These are phyloP conservation scores for Orientallactaga sibirica DNA, from an alignment of 2,797 vertebrate genomes.

Conservation along the genomic window DNA sequence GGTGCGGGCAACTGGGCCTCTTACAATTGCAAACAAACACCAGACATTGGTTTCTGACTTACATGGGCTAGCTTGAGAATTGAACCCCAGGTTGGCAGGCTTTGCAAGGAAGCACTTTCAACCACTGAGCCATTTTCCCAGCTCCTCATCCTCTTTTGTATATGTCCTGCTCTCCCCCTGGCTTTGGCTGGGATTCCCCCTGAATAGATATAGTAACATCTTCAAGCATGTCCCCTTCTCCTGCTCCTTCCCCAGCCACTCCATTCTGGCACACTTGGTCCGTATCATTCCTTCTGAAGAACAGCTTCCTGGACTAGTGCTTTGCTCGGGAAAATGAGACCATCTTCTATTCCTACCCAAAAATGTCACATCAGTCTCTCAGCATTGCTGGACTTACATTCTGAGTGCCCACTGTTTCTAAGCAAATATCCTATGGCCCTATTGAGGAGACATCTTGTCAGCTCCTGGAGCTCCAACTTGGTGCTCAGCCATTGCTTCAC, in stretches of 20 bases:
- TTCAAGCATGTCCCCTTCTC: neutral
- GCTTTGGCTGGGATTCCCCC: neutral
- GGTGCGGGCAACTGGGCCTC: no score
- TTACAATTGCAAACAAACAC: no score
- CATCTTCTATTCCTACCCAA: no score
- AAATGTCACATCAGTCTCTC: neutral
- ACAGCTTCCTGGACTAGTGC: rapidly evolving
- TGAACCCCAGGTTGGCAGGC: no score
- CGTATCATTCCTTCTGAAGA: neutral
- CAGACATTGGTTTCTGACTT: no score
- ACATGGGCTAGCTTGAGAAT: no score
- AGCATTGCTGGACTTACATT: neutral
- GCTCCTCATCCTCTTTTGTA: neutral
- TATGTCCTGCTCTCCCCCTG: neutral
- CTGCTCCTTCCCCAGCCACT: neutral
- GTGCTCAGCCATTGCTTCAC: no score
- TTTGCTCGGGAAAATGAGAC: rapidly evolving
- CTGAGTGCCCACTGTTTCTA: neutral
- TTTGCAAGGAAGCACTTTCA: no score
- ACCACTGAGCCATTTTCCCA: no score
- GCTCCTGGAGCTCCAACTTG: neutral
- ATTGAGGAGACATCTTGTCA: rapidly evolving
- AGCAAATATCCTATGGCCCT: neutral
- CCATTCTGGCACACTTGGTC: neutral
- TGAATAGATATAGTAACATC: rapidly evolving